Conservation (phyloP, 2,113 vertebrate species). For the Antechinus flavipes region DNA sequence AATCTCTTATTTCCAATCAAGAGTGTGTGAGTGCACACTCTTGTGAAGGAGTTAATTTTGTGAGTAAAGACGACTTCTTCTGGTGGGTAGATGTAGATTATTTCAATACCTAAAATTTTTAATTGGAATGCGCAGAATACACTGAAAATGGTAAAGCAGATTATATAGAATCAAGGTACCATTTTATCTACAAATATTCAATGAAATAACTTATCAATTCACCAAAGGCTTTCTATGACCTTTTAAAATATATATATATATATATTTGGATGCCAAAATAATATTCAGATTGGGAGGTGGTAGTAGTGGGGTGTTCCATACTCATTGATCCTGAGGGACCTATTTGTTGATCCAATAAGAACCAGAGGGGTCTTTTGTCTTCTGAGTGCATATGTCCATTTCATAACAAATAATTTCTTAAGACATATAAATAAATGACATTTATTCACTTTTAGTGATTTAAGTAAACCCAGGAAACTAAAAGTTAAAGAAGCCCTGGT, state of each 20-base stretch:
- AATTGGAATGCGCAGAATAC: too few species aligned
- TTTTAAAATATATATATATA: neutral
- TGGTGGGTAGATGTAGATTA: too few species aligned
- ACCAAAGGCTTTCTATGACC: neutral
- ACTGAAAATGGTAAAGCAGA: too few species aligned
- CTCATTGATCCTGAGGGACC: neutral
- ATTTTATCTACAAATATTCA: neutral
- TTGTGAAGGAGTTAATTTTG: neutral
- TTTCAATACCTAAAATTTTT: too few species aligned
- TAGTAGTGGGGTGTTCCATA: neutral
- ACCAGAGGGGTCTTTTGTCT: neutral
- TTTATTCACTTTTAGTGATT: neutral
- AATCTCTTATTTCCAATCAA: neutral
- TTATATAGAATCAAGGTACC: neutral
- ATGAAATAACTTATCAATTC: neutral
- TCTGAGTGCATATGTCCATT: neutral
- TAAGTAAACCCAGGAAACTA: neutral
- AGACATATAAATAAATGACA: neutral
- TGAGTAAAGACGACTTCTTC: neutral
- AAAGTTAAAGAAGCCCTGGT: too few species aligned
- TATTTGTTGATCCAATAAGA: neutral
- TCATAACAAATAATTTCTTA: neutral
- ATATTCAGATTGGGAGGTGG: neutral
- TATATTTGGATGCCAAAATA: neutral
- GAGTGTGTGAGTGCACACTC: neutral